phyloP scores from a whole-genome alignment of 2,113 vertebrate genomes.

The Tor tambroides region DNA sequence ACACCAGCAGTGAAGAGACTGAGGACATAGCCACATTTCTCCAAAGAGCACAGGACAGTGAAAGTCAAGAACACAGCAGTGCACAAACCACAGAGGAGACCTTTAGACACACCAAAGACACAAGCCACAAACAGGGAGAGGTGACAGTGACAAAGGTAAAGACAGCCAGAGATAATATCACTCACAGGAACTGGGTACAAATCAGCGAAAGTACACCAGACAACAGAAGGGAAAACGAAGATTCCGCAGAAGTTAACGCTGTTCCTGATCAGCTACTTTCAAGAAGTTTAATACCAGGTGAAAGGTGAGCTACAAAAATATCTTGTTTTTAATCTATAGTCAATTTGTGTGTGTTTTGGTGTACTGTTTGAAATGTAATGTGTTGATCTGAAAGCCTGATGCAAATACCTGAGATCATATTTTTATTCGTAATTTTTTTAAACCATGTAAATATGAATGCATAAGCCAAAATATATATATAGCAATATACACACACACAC shows the following conservation, averaged over 20 bases:
- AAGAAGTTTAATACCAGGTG: neutral
- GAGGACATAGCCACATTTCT: neutral
- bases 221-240: neutral
- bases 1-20: neutral
- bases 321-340: neutral
- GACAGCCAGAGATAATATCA: neutral
- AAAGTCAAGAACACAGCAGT: neutral
- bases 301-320: neutral
- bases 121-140: neutral
- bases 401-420: too few species aligned
- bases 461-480: too few species aligned
- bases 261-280: slow-evolving; percentile 22
- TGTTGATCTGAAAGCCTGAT: too few species aligned
- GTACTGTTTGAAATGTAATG: too few species aligned
- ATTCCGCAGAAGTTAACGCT: slow-evolving; percentile 42
- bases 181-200: neutral
- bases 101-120: neutral
- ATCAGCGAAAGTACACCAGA: neutral
- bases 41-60: slow-evolving; percentile 11
- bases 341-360: neutral
- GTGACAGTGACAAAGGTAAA: neutral
- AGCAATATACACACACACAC: too few species aligned
- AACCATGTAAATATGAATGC: neutral
- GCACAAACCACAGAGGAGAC: neutral
- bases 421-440: neutral